Evolutionary conservation across 2,113 vertebrate species (phyloP), one percentile per base, ranked within the genome.

Genomic region (Mormyrus iriodes): DNA sequence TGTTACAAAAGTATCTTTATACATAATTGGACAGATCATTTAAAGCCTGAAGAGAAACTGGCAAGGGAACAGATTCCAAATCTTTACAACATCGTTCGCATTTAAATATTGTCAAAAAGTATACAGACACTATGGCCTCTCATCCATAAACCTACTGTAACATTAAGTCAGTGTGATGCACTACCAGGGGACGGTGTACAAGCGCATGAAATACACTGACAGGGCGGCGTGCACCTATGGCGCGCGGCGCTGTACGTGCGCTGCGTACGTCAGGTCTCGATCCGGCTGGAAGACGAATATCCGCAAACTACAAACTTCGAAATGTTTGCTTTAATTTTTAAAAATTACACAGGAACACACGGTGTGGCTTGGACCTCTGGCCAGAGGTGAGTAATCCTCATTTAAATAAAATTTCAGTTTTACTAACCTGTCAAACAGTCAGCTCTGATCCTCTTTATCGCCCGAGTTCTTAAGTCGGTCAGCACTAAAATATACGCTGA

Each of bases 401-500:
- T 49, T 48, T n/a, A 86, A 58, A 69, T 9, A 0, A 85, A 27
- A 89, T n/a, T 27, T 48, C n/a, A 6, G 27, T 31, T 52, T n/a
- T 31, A 31, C 35, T n/a, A 3, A 42, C 35, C 21, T 65, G 53
- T 24, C 31, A 89, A 13, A 48, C n/a, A 39, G 76, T 61, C 51
- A 46, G 24, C 12, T 84, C 39, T 85, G 79, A 89, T 42, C 52
- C 35, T 12, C 39, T 24, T 65, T 53, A 79, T 88, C 88, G 6
- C 88, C 24, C 27, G 35, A 88, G 31, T 79, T 79, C 69, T 44
- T 73, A 82, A 79, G 88, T 55, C 49, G 31, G 44, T 88, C 88
- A 55, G 27, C 76, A 27, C 49, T 88, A 46, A 89, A 89, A 89
- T 89, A 84, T 55, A 89, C 35, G 42, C 53, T 85, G 53, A 84